Conservation (phyloP, 2,888 invertebrate species). For the Willowsia nigromaculata region DNA sequence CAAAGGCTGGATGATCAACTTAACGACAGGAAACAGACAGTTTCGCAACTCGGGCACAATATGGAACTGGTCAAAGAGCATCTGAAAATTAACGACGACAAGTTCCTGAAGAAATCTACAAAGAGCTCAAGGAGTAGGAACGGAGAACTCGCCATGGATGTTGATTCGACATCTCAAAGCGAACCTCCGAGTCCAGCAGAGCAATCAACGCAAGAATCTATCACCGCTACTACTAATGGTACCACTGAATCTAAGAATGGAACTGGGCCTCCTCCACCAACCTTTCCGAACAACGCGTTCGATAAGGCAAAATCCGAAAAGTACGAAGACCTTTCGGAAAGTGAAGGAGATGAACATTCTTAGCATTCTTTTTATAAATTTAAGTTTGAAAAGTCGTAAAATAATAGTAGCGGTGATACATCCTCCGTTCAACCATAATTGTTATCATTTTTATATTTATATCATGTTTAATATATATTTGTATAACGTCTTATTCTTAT, state of each 20-base stretch:
- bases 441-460: too few relatives aligned
- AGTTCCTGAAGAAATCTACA: background rate
- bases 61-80: slow-evolving; percentile 91
- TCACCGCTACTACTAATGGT: background rate
- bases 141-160: slow-evolving; percentile 41
- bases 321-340: slow-evolving; percentile 77
- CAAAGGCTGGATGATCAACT: slow-evolving; percentile 88
- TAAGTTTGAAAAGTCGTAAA: background rate
- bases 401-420: too few relatives aligned
- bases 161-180: slow-evolving; percentile 59
- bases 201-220: slow-evolving; percentile 4
- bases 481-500: too few relatives aligned
- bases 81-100: slow-evolving; percentile 84
- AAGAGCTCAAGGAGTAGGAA: slow-evolving; percentile 9
- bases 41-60: slow-evolving; percentile 92
- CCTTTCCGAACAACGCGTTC: background rate
- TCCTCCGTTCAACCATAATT: too few relatives aligned
- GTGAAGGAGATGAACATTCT: slow-evolving; percentile 70
- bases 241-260: slow-evolving; percentile 17
- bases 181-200: slow-evolving; percentile 64
- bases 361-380: background rate
- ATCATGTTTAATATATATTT: too few relatives aligned
- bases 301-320: slow-evolving; percentile 72
- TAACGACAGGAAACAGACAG: slow-evolving; percentile 92
- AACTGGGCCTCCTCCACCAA: background rate